phyloP scores from a whole-genome alignment of 2,797 vertebrate genomes.

The Tapirus indicus region DNA sequence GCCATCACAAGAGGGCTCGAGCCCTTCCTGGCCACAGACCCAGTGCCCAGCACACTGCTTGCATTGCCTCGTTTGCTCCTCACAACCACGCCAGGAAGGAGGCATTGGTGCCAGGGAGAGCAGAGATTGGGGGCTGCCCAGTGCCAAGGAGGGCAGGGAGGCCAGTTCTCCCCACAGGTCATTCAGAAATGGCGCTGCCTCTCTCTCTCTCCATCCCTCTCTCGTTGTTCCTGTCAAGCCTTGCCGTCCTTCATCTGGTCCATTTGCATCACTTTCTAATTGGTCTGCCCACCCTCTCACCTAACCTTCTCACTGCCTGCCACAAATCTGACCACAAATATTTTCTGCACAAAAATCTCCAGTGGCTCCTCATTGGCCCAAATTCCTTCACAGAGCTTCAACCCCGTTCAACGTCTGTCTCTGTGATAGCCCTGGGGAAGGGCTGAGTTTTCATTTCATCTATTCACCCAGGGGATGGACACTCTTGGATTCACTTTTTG shows the following conservation, averaged over 20 bases:
- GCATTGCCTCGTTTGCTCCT: not conserved
- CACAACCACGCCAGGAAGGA: not conserved
- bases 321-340: not conserved
- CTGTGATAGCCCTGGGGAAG: not conserved
- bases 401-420: not conserved
- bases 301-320: not conserved
- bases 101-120: not conserved
- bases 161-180: not conserved
- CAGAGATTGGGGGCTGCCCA: accelerated
- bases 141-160: not conserved
- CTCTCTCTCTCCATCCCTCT: not conserved
- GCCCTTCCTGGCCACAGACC: not conserved
- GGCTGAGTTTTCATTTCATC: too few relatives aligned
- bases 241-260: accelerated
- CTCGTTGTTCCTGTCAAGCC: not conserved
- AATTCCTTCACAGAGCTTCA: not conserved
- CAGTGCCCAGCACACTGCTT: accelerated
- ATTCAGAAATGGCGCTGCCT: not conserved
- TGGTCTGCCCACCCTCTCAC: not conserved
- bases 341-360: not conserved
- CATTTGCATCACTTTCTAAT: not conserved
- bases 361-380: not conserved
- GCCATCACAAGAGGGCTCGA: accelerated
- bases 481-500: not conserved
- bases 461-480: accelerated